Evolutionary conservation across 2,888 invertebrate genomes (phyloP).

Genomic region (Epinotia brunnichana): DNA sequence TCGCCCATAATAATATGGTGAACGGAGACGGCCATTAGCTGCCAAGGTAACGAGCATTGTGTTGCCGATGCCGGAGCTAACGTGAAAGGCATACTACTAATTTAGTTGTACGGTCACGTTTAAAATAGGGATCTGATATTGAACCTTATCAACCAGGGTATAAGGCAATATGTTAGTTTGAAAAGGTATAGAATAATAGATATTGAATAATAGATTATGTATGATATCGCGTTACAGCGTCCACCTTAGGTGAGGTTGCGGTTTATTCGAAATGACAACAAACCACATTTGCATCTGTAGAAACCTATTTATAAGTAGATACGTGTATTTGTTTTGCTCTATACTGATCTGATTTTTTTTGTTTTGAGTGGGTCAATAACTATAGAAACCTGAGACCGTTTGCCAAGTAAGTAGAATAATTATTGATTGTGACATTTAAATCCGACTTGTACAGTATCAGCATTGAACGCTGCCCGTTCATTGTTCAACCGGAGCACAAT

Average conservation of each 20-base stretch:
- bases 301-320: neutral
- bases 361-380: too few relatives aligned
- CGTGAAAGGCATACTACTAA: conserved; percentile 38
- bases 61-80: conserved; percentile 39
- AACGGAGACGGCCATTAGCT: conserved; percentile 59
- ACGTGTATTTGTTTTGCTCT: neutral
- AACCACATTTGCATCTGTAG: neutral
- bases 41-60: conserved; percentile 62
- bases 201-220: neutral
- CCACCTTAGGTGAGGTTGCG: neutral
- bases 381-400: neutral
- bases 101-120: conserved; percentile 29
- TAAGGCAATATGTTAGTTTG: neutral
- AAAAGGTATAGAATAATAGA: too few relatives aligned
- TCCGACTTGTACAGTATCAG: conserved; percentile 8
- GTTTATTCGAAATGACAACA: conserved; percentile 10
- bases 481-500: conserved; percentile 18
- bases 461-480: neutral
- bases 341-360: neutral
- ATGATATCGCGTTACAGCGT: neutral
- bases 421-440: conserved; percentile 17
- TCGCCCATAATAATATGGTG: conserved; percentile 57
- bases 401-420: neutral
- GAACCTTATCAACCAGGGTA: neutral
- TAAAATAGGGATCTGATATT: neutral